These are phyloP conservation scores for Grammomys surdaster DNA, from an alignment of 2,113 vertebrate genomes.

Conservation along the genomic window DNA sequence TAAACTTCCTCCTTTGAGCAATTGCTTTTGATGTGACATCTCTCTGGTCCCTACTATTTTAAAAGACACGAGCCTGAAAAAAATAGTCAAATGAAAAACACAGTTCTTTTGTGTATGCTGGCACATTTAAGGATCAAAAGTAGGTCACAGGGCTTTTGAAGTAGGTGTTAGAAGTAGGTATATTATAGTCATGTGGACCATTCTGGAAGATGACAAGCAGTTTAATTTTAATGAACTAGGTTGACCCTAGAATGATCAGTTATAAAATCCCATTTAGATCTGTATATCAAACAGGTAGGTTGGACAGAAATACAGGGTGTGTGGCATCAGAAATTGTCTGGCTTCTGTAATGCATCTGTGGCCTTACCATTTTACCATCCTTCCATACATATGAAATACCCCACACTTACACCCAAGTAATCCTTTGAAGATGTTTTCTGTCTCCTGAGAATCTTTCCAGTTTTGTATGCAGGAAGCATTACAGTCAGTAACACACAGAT, in stretches of 20 bases:
- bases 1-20: slow-evolving; percentile 59
- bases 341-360: background rate
- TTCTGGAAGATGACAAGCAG: slow-evolving; percentile 26
- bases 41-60: slow-evolving; percentile 67
- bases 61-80: slow-evolving; percentile 60
- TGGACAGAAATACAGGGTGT: background rate
- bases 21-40: slow-evolving; percentile 71
- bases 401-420: background rate
- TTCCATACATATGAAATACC: background rate
- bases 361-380: background rate
- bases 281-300: background rate
- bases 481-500: background rate
- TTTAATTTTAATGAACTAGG: slow-evolving; percentile 72
- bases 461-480: background rate
- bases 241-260: slow-evolving; percentile 53
- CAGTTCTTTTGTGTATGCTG: slow-evolving; percentile 58
- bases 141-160: slow-evolving; percentile 68
- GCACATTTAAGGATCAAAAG: slow-evolving; percentile 51
- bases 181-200: slow-evolving; percentile 7
- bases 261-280: slow-evolving; percentile 6
- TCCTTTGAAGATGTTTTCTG: slow-evolving; percentile 9
- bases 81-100: slow-evolving; percentile 27
- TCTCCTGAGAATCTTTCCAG: background rate
- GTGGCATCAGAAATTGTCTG: background rate
- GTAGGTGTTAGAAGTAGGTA: slow-evolving; percentile 35